Base-by-base conservation (phyloP, 2,113 vertebrate species). In the Casuarius casuarius region DNA sequence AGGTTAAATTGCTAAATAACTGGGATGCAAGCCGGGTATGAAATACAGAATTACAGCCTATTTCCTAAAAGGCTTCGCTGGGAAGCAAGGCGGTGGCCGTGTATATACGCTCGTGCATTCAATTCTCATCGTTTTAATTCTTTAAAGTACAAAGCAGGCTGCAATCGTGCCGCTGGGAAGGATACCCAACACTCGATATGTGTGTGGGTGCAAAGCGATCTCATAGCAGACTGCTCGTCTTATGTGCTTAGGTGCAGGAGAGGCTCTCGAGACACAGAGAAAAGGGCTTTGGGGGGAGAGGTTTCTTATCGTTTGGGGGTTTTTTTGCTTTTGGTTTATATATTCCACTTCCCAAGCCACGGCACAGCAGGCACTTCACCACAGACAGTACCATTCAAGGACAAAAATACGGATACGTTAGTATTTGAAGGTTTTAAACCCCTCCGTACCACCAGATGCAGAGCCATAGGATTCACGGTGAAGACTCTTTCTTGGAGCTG, bases 1-100 rank as follows among this genome's bases (percentile, higher is more conserved):
- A 33, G 35, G 21, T 8, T 31, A 19, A 12, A 10, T 8, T 40
- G 16, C 6, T 5, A 3, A 33, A n/a, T 9, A 54, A 8, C 4
- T 1, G 10, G n/a, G 14, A 38, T 1, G 0, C 15, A 11, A 21
- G 9, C 5, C 48, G 48, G 56, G 29, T 14, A 5, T 2, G 46
- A 23, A 54, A 66, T 8, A 22, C 19, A 31, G 62, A 58, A 59
- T 8, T 20, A 5, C 42, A 21, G 44, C 22, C 29, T 16, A 18
- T 21, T 26, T 26, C 38, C n/a, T n/a, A 33, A 29, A 42, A 46
- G n/a, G 13, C 7, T 70, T 44, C 35, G n/a, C 35, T 31, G 25
- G 52, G 44, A 68, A 85, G 54, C 14, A 42, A 87, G 74, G 20
- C 25, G 49, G 11, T 0, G 2, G 28, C 5, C 12, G 18, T 19